Evolutionary conservation across 2,888 invertebrate species (phyloP).

Genomic region (Stegana nigrithorax): DNA sequence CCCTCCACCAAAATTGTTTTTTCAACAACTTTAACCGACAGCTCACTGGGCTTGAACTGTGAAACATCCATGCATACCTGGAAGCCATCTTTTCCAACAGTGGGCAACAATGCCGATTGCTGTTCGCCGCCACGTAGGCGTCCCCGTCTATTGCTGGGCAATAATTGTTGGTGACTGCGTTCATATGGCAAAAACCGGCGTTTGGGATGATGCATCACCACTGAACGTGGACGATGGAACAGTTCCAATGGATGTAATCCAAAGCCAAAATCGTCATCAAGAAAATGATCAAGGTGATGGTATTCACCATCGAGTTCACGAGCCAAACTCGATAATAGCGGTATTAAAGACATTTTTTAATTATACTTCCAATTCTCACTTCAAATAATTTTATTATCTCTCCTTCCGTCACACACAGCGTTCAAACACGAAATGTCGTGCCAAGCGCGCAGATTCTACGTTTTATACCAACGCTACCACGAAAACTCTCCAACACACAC

Average conservation of each 20-base stretch:
- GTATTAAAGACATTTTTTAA: constrained; percentile 45
- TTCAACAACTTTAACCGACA: constrained; percentile 82
- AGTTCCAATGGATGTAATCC: constrained; percentile 56
- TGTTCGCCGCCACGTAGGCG: constrained; percentile 9
- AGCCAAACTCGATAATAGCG: constrained; percentile 41
- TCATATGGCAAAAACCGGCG: constrained; percentile 44
- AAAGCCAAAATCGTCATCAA: constrained; percentile 52
- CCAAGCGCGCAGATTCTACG: background rate
- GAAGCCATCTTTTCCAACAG: constrained; percentile 75
- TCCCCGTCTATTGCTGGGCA: constrained; percentile 68
- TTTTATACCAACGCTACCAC: constrained; percentile 2
- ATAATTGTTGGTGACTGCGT: constrained; percentile 54
- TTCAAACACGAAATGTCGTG: background rate
- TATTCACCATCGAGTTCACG: constrained; percentile 42
- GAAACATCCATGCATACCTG: constrained; percentile 81
- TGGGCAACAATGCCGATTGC: constrained; percentile 40
- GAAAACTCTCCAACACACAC: background rate
- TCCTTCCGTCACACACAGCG: too few species aligned
- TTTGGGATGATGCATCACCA: constrained; percentile 39
- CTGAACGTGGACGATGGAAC: constrained; percentile 51
- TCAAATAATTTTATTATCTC: constrained; percentile 23
- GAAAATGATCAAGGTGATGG: constrained; percentile 39
- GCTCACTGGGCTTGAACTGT: constrained; percentile 83
- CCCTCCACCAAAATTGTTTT: constrained; percentile 79
- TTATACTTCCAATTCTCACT: background rate